phyloP scores from a whole-genome alignment of 1,140 invertebrate genomes.

The Bombus confusus region DNA sequence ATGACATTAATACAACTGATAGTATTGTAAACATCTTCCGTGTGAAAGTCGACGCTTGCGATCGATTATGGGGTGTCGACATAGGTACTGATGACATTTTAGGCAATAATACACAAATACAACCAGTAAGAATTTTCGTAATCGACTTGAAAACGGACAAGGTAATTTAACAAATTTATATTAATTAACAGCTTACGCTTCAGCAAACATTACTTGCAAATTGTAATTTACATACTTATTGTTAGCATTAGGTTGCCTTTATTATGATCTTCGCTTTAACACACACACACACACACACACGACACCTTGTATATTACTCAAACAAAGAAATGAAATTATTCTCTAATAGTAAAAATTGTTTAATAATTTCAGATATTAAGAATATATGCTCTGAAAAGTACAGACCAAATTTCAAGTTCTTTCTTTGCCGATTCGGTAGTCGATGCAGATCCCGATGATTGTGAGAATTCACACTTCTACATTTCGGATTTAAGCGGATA shows the following conservation, averaged over 20 bases:
- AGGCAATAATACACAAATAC: conserved; percentile 84
- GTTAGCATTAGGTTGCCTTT: too few relatives aligned
- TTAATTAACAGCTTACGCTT: neutral
- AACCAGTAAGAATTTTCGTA: conserved; percentile 85
- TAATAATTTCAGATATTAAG: conserved; percentile 21
- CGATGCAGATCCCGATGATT: conserved; percentile 86
- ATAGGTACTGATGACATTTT: conserved; percentile 89
- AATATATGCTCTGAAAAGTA: conserved; percentile 79
- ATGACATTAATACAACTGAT: conserved; percentile 81
- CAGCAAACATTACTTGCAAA: too few relatives aligned
- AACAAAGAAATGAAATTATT: too few relatives aligned
- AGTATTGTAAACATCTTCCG: conserved; percentile 87
- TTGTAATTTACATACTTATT: too few relatives aligned
- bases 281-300: too few relatives aligned
- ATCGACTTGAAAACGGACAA: conserved; percentile 89
- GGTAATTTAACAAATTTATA: conserved; percentile 49
- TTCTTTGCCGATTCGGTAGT: conserved; percentile 89
- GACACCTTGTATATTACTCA: too few relatives aligned
- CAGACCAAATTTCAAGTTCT: conserved; percentile 86
- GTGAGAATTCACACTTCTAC: conserved; percentile 89
- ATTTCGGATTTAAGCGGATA: conserved; percentile 89
- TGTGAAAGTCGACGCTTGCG: conserved; percentile 86
- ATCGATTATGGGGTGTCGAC: conserved; percentile 90
- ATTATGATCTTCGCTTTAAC: too few relatives aligned
- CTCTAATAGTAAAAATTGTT: too few relatives aligned